Conservation (phyloP, 1,140 invertebrate genomes). For the Trichogramma pretiosum region DNA sequence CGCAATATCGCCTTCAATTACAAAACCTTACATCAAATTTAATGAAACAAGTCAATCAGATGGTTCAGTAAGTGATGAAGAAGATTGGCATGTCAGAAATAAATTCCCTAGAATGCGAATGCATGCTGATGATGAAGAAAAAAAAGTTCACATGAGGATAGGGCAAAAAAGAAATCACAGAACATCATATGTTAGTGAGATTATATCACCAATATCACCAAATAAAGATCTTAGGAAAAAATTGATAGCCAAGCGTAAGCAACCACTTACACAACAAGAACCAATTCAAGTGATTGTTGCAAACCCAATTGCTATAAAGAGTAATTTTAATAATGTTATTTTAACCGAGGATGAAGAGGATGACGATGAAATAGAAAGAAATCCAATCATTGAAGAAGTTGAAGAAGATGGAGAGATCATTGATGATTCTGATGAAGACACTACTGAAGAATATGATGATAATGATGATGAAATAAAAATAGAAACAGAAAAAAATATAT, state of each 20-base stretch:
- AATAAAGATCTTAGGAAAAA: constrained; percentile 29
- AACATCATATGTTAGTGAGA: constrained; percentile 5
- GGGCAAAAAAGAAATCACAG: constrained; percentile 11
- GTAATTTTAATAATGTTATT: constrained; percentile 14
- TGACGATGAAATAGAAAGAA: background rate
- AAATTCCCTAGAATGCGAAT: constrained; percentile 70
- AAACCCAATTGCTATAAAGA: constrained; percentile 25
- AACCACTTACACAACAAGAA: constrained; percentile 22
- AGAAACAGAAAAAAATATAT: constrained; percentile 21
- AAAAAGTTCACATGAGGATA: constrained; percentile 45
- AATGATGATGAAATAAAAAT: constrained; percentile 23
- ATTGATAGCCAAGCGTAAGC: constrained; percentile 16
- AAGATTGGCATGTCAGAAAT: constrained; percentile 50
- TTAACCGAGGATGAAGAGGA: constrained; percentile 23
- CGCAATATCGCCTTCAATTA: background rate
- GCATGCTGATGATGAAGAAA: constrained; percentile 80
- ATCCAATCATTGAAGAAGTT: constrained; percentile 1
- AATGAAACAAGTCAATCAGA: constrained; percentile 40
- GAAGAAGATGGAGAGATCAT: constrained; percentile 27
- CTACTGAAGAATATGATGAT: constrained; percentile 23
- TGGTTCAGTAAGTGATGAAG: constrained; percentile 44
- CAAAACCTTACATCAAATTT: constrained; percentile 27
- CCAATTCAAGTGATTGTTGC: constrained; percentile 39
- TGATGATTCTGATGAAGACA: constrained; percentile 20
- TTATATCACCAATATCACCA: constrained; percentile 10